Base-by-base conservation (phyloP, 1,140 invertebrate genomes). In the Drosophila micromelanica region DNA sequence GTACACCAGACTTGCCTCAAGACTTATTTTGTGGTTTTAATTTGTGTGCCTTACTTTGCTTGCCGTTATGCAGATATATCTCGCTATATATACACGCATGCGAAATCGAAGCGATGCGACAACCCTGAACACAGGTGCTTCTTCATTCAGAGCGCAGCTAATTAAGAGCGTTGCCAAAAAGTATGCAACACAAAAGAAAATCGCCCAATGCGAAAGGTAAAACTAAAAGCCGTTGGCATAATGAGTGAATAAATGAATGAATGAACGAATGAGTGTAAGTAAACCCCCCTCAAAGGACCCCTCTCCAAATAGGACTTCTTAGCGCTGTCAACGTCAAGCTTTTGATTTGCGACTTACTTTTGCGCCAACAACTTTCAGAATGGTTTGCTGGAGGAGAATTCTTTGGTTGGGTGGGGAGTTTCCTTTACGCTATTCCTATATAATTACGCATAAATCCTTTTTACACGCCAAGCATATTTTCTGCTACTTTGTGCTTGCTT, bases 381-480 rank as follows among this genome's bases (percentile, higher is more conserved):
- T 13, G 43, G 17, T 8, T 17, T 23, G 5, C 5, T 27, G 27
- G 27, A 27, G 27, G 1, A 27, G 1, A 27, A 27, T 27, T 27
- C 2, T 23, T 23, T 3, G 5, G 27, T 0, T 5, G 27, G 27
- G 27, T 5, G 37, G 32, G 23, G 60, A 23, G 20, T 38, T 52
- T 84, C 42, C 73, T 90, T 73, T 78, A 90, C 79, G 81, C 81
- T 79, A 70, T 87, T 90, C 87, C 86, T 74, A 90, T 76, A 90
- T 70, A 90, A 90, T 90, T 90, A 90, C 63, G 82, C 74, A 77
- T 90, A 90, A 90, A 90, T 89, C 87, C 79, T 73, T 73, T 90
- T 78, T 84, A 84, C 79, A 76, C 81, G 73, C 73, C 67, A 72
- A 78, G 76, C 78, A 84, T 82, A 84, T 78, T 90, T 90, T 73